phyloP scores from a whole-genome alignment of 2,113 vertebrate species.

The Tretioscincus oriximinensis region DNA sequence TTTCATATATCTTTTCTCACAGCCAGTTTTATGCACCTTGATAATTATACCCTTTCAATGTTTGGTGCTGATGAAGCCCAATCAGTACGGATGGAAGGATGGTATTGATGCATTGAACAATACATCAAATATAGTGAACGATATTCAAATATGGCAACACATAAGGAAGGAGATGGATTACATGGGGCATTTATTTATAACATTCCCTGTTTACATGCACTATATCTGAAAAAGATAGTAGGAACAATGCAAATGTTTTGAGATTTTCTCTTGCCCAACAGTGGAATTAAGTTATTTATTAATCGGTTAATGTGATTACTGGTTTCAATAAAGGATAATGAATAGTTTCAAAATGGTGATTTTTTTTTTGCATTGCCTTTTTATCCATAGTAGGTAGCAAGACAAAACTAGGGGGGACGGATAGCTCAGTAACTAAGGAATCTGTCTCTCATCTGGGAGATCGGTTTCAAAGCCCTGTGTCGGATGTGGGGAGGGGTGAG shows the following conservation, averaged over 20 bases:
- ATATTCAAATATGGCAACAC: slow-evolving; percentile 8
- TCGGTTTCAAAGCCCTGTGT: no score
- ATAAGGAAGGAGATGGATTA: not conserved
- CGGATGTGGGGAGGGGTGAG: no score
- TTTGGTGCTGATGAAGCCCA: slow-evolving; percentile 38
- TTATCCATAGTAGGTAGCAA: not conserved
- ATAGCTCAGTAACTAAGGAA: no score
- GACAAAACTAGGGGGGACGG: not conserved
- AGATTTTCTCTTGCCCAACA: not conserved
- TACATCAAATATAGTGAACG: slow-evolving; percentile 14
- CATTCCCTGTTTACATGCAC: not conserved
- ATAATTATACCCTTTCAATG: slow-evolving; percentile 59
- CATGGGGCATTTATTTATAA: slow-evolving; percentile 5
- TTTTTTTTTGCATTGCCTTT: no score
- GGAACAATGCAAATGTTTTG: not conserved
- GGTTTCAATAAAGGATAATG: not conserved
- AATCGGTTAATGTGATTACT: accelerated
- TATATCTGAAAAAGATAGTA: not conserved
- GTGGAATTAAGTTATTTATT: not conserved
- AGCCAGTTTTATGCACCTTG: slow-evolving; percentile 34
- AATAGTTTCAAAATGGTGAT: no score
- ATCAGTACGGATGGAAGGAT: slow-evolving; percentile 16
- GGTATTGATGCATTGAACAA: slow-evolving; percentile 36
- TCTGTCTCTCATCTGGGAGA: no score
- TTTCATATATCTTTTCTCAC: slow-evolving; percentile 48